Base-by-base conservation (phyloP, 37 sponge, comb jelly and placozoan genomes). In the Cliona cf. orientalis region DNA sequence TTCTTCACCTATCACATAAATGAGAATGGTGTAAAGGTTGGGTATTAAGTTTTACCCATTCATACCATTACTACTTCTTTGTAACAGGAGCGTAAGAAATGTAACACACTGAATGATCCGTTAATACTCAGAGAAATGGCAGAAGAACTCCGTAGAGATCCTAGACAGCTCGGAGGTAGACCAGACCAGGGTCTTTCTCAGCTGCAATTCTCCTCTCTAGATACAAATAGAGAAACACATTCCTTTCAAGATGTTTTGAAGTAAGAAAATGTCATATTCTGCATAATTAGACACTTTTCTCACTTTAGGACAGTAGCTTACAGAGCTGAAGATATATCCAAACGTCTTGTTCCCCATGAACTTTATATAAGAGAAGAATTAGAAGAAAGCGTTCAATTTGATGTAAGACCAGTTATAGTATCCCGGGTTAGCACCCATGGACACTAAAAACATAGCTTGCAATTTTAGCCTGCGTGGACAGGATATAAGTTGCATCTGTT, bases 341-440 rank as follows among this genome's bases (percentile, higher is more conserved):
- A 84, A 40, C 55, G 93, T 55, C 39, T 92, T 37, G 82, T 76
- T 33, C 90, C 89, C 28, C 82, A 91, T 41, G 88, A 94, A 36
- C 57, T 90, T 7, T 72, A 76, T 53, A 66, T 58, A 36, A 77
- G 95, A 23, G 69, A 90, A 32, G 83, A 82, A 42, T 67, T 91
- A 29, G 95, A 94, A 37, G 42, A 86, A 5, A 87, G 71, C 40
- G 84, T 94, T 33, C 92, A 90, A 67, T 73, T 87, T 75, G 92
- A 91, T 78, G 95, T 93, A 49, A 77, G 85, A 58, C 4, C 23
- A 28, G 5, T 35, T 11, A 26, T 6, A 9, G 11, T 35, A 7
- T 67, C 12, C n/a, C n/a, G n/a, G n/a, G n/a, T n/a, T n/a, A n/a
- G n/a, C n/a, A n/a, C n/a, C n/a, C n/a, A n/a, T n/a, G n/a, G n/a